Evolutionary conservation across 2,888 invertebrate genomes (phyloP).

Genomic region (Amiota mariae): DNA sequence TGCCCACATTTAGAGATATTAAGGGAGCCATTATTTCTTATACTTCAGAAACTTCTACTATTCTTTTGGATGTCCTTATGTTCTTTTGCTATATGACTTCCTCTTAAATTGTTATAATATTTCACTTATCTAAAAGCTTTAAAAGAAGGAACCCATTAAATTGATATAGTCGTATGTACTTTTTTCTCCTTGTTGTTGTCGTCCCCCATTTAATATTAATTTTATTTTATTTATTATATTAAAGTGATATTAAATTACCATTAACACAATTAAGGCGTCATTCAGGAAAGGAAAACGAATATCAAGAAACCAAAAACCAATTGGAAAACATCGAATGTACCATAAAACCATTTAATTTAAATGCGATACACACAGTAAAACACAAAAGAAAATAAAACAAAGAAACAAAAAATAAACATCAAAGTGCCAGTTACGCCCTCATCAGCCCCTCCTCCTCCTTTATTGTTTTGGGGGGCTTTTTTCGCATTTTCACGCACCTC

Average conservation of each 20-base stretch:
- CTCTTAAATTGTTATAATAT: background rate
- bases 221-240: too few relatives aligned
- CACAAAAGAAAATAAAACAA: too few relatives aligned
- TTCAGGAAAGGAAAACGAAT: background rate
- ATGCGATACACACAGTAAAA: background rate
- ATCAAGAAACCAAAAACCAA: background rate
- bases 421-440: background rate
- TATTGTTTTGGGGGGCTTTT: too few relatives aligned
- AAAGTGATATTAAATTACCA: background rate
- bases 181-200: background rate
- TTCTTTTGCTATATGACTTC: too few relatives aligned
- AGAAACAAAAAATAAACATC: background rate
- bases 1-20: too few relatives aligned
- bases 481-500: too few relatives aligned
- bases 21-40: too few relatives aligned
- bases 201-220: background rate
- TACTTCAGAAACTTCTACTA: too few relatives aligned
- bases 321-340: background rate
- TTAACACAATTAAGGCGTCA: conserved; percentile 1
- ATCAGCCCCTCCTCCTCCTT: too few relatives aligned
- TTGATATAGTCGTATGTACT: background rate
- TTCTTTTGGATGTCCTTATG: too few relatives aligned
- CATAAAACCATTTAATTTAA: conserved; percentile 13
- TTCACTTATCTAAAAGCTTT: too few relatives aligned
- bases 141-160: too few relatives aligned